These are phyloP conservation scores for Caenorhabditis briggsae DNA, from an alignment of 1,140 invertebrate genomes.

Conservation along the genomic window DNA sequence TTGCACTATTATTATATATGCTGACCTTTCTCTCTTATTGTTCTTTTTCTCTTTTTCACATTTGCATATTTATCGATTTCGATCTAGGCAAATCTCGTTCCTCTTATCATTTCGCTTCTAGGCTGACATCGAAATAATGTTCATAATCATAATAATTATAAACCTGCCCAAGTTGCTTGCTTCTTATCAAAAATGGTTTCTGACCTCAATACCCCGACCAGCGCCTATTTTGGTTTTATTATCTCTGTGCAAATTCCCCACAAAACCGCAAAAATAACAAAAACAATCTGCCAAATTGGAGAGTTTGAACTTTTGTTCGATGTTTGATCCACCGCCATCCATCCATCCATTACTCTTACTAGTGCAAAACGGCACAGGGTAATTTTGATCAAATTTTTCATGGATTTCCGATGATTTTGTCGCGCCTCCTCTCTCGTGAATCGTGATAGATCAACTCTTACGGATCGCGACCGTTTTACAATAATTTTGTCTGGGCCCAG, in stretches of 20 bases:
- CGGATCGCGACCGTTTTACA: constrained; percentile 27
- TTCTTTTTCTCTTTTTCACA: no score
- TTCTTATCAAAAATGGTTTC: constrained; percentile 7
- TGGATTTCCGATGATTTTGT: neutral
- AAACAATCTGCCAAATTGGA: constrained; percentile 9
- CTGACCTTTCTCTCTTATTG: neutral
- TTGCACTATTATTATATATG: neutral
- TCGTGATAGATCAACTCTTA: constrained; percentile 2
- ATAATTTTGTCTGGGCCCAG: no score
- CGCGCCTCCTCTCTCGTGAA: neutral
- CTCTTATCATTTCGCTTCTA: no score
- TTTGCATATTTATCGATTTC: no score
- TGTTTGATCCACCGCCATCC: constrained; percentile 4
- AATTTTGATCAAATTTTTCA: neutral
- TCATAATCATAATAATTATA: no score
- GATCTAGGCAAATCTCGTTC: neutral
- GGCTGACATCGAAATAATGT: no score
- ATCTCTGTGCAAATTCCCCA: neutral
- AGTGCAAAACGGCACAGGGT: no score
- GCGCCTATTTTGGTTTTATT: constrained; percentile 8
- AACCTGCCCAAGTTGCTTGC: neutral
- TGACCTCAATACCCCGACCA: neutral
- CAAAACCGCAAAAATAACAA: constrained; percentile 51
- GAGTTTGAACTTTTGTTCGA: constrained; percentile 27
- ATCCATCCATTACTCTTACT: neutral